Conservation (phyloP, 1,140 invertebrate species). For the Coptotermes formosanus region DNA sequence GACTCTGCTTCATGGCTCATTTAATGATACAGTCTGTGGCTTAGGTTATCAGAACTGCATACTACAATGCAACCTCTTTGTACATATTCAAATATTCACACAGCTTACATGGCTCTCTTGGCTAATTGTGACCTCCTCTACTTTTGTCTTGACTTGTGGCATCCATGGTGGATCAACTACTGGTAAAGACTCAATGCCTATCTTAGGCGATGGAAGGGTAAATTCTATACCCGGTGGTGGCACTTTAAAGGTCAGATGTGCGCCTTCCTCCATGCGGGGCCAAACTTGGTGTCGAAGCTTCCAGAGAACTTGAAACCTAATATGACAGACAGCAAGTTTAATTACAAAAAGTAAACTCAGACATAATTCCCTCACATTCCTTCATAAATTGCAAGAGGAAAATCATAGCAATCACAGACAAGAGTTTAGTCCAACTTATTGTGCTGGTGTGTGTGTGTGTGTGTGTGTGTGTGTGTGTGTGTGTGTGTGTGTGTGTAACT, state of each 20-base stretch:
- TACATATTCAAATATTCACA: background rate
- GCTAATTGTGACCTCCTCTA: conserved; percentile 98
- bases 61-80: too few species aligned
- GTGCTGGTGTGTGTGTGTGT: too few species aligned
- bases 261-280: conserved; percentile 97
- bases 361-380: background rate
- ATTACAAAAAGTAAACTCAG: background rate
- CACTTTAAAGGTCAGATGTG: conserved; percentile 92
- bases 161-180: conserved; percentile 99
- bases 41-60: too few species aligned
- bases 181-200: conserved; percentile 89
- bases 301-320: conserved; percentile 92
- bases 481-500: too few species aligned
- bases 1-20: too few species aligned
- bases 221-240: conserved; percentile 99
- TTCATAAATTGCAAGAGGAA: too few species aligned
- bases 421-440: too few species aligned
- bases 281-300: conserved; percentile 97
- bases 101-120: conserved; percentile 91
- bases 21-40: too few species aligned
- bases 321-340: background rate
- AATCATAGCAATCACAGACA: too few species aligned
- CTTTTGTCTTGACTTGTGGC: conserved; percentile 95
- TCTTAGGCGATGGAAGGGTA: conserved; percentile 96
- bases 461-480: too few species aligned